phyloP scores from a whole-genome alignment of 1,140 invertebrate species.

The Goniozus legneri region DNA sequence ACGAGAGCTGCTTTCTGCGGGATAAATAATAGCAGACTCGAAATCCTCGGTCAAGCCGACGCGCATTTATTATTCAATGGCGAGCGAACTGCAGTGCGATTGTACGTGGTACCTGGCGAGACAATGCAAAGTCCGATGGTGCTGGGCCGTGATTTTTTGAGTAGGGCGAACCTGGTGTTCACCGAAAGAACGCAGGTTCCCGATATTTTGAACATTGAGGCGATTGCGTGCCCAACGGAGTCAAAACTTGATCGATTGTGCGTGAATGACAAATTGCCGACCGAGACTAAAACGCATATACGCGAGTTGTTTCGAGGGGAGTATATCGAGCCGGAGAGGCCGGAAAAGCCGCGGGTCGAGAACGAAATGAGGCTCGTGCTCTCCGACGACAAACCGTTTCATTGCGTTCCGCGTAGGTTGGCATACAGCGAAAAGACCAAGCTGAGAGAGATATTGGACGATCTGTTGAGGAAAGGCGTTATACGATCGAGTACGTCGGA shows the following conservation, averaged over 20 bases:
- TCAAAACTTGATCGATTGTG: neutral
- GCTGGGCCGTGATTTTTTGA: neutral
- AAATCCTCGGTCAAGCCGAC: neutral
- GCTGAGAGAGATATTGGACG: constrained; percentile 33
- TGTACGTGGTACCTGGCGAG: neutral
- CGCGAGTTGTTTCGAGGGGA: neutral
- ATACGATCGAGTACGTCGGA: constrained; percentile 37
- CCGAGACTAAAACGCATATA: neutral
- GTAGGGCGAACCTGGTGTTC: neutral
- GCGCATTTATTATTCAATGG: neutral
- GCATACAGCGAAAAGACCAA: constrained; percentile 24
- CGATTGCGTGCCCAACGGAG: neutral
- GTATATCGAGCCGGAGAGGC: constrained; percentile 6
- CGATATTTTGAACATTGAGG: neutral
- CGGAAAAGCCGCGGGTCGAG: neutral
- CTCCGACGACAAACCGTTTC: constrained; percentile 32
- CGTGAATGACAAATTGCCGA: neutral
- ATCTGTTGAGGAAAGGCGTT: constrained; percentile 31
- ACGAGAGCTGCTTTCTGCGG: neutral
- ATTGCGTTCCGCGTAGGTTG: constrained; percentile 25
- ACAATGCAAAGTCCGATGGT: neutral
- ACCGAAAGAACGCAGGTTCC: neutral
- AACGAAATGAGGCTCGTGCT: constrained; percentile 17
- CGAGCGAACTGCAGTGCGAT: neutral
- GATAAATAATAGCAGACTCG: neutral